Conservation (phyloP, 2,888 invertebrate genomes). For the Hirtodrosophila duncani region DNA sequence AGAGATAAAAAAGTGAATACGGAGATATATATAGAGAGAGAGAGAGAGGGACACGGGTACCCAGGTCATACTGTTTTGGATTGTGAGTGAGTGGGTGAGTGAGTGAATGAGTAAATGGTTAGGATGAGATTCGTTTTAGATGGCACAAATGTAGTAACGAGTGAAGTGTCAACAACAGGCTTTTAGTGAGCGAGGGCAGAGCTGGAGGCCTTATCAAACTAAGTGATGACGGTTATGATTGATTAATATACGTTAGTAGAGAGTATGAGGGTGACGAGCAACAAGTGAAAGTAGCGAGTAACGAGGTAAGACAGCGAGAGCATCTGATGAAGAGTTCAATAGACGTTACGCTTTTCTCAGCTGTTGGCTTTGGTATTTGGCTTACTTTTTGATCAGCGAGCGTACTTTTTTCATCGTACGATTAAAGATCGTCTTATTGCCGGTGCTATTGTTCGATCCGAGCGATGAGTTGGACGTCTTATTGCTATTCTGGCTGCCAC, state of each 20-base stretch:
- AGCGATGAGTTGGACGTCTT: constrained; percentile 65
- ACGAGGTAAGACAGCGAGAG: constrained; percentile 31
- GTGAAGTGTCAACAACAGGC: constrained; percentile 28
- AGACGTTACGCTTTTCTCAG: constrained; percentile 20
- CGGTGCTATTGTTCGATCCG: constrained; percentile 80
- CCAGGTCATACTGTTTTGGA: too few relatives aligned
- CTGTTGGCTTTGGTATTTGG: constrained; percentile 32
- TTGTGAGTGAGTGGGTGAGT: constrained; percentile 1
- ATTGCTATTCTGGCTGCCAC: constrained; percentile 60
- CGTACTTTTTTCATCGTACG: constrained; percentile 90
- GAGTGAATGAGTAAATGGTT: constrained; percentile 18
- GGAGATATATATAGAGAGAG: background rate
- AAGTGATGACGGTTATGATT: constrained; percentile 14
- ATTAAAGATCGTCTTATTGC: constrained; percentile 88
- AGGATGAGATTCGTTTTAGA: constrained; percentile 29
- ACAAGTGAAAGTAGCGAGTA: constrained; percentile 30
- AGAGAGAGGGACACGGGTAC: constrained; percentile 8
- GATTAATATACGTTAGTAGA: constrained; percentile 16
- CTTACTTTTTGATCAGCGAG: constrained; percentile 83
- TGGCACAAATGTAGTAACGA: constrained; percentile 43
- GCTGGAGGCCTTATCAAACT: constrained; percentile 15
- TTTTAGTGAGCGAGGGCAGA: constrained; percentile 23
- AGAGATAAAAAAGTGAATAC: constrained; percentile 7
- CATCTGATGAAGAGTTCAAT: constrained; percentile 6
- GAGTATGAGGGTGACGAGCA: constrained; percentile 24